Evolutionary conservation across 2,888 invertebrate genomes (phyloP).

Genomic region (Megastigmus dorsalis): DNA sequence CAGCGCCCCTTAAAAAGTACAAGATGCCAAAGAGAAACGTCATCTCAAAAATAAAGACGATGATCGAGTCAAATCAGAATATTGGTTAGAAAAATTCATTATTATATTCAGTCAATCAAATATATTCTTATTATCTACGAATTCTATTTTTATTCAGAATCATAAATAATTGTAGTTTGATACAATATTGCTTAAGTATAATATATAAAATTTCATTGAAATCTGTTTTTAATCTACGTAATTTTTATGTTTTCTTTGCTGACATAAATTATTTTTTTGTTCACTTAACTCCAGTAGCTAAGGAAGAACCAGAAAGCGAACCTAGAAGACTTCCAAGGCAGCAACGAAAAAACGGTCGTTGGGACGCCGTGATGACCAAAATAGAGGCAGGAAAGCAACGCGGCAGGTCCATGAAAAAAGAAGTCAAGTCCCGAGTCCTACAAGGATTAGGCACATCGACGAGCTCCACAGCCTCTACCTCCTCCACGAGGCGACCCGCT

Average conservation of each 20-base stretch:
- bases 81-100: constrained; percentile 42
- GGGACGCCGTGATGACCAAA: constrained; percentile 90
- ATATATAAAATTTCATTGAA: no score
- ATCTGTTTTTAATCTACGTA: no score
- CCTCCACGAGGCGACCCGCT: constrained; percentile 60
- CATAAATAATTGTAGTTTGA: no score
- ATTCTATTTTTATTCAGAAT: background rate
- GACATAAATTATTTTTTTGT: background rate
- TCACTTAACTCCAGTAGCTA: background rate
- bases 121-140: background rate
- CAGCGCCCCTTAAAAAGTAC: constrained; percentile 78
- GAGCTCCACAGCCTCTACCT: constrained; percentile 59
- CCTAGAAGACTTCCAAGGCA: constrained; percentile 77
- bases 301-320: constrained; percentile 77
- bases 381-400: constrained; percentile 84
- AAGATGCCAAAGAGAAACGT: constrained; percentile 88
- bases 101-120: no score
- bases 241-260: background rate
- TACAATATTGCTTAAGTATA: no score
- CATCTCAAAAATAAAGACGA: constrained; percentile 84
- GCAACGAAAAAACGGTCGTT: constrained; percentile 80
- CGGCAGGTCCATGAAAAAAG: constrained; percentile 84
- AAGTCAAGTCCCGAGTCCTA: constrained; percentile 89
- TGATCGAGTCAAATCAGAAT: constrained; percentile 79
- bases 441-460: constrained; percentile 65